Conservation (phyloP, 2,888 invertebrate species). For the Drosophila mettleri region DNA sequence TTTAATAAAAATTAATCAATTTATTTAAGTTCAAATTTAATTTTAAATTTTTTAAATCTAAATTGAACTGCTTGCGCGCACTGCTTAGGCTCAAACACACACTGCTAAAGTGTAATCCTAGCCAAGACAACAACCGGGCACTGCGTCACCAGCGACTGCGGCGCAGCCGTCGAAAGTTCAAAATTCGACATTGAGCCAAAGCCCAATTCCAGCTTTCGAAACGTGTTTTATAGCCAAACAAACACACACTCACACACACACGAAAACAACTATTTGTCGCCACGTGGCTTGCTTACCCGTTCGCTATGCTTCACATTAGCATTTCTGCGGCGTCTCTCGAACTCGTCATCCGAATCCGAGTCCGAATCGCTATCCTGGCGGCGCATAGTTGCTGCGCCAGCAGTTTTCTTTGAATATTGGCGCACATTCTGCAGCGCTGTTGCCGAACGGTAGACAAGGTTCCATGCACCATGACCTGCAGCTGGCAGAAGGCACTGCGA, state of each 20-base stretch:
- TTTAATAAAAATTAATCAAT: no score
- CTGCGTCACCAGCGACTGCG: slow-evolving; percentile 26
- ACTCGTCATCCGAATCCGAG: slow-evolving; percentile 86
- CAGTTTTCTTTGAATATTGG: slow-evolving; percentile 78
- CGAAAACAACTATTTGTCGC: slow-evolving; percentile 1
- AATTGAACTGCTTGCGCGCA: slow-evolving; percentile 8
- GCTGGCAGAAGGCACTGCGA: slow-evolving; percentile 40
- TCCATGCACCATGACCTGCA: slow-evolving; percentile 45
- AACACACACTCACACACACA: slow-evolving; percentile 1
- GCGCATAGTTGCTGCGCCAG: slow-evolving; percentile 61
- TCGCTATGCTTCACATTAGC: slow-evolving; percentile 70
- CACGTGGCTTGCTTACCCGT: slow-evolving; percentile 71
- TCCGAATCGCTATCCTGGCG: slow-evolving; percentile 86
- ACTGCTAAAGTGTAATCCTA: background rate
- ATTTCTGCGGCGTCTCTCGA: slow-evolving; percentile 73
- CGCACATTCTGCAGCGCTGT: slow-evolving; percentile 52
- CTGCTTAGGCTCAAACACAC: slow-evolving; percentile 11
- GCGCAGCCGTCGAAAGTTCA: slow-evolving; percentile 30
- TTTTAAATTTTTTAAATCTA: background rate
- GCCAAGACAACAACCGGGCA: slow-evolving; percentile 18
- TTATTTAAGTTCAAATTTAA: slow-evolving; percentile 4
- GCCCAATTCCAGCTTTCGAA: slow-evolving; percentile 2
- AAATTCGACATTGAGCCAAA: slow-evolving; percentile 42
- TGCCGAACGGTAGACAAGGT: slow-evolving; percentile 37
- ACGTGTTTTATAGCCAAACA: slow-evolving; percentile 30